Evolutionary conservation across 2,797 vertebrate genomes (phyloP).

Genomic region (Rhincodon typus): DNA sequence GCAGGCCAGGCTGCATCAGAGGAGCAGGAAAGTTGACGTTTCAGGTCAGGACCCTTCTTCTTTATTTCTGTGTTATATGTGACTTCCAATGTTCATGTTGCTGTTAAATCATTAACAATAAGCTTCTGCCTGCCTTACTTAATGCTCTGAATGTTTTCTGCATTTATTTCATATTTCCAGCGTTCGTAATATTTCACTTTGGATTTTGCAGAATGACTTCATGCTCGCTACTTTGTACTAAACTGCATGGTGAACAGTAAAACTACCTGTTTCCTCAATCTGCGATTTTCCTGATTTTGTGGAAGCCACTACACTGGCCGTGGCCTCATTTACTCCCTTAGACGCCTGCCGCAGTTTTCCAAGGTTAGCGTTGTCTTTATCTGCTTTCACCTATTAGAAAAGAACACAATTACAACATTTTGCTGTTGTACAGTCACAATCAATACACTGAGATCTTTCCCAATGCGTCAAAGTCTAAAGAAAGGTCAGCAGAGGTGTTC

Average conservation of each 20-base stretch:
- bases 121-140: background rate
- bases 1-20: no score
- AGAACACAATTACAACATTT: background rate
- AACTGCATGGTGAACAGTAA: background rate
- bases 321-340: conserved; percentile 83
- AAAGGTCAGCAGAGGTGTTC: background rate
- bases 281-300: conserved; percentile 88
- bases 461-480: background rate
- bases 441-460: background rate
- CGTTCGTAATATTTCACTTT: background rate
- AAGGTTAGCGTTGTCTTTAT: conserved; percentile 84
- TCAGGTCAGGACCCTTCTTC: no score
- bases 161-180: background rate
- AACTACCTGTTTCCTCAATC: conserved; percentile 81
- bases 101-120: background rate
- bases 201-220: background rate
- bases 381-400: conserved; percentile 80
- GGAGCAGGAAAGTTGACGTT: no score
- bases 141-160: background rate
- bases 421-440: background rate
- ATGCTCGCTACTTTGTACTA: background rate
- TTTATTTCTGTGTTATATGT: background rate
- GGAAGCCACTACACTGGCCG: conserved; percentile 81
- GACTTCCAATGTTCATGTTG: background rate
- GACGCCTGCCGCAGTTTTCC: conserved; percentile 80